Evolutionary conservation across 2,888 invertebrate species (phyloP).

Genomic region (Microplitis manilae): DNA sequence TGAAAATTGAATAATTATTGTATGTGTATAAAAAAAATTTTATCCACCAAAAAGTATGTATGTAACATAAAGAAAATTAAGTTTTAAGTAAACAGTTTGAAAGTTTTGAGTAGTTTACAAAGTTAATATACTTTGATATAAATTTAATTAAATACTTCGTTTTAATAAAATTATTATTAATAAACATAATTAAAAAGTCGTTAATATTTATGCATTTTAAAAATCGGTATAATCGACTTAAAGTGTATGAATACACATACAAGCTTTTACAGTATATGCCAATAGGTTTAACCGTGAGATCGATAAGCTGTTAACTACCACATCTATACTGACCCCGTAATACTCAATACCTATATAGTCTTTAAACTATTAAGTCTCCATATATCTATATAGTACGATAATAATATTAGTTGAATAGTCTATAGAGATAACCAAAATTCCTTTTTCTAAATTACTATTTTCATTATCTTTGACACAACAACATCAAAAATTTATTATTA

Average conservation of each 20-base stretch:
- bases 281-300: slow-evolving; percentile 40
- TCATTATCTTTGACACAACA: too few relatives aligned
- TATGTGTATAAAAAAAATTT: too few relatives aligned
- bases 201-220: too few relatives aligned
- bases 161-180: too few relatives aligned
- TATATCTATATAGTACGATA: not conserved
- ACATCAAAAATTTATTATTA: too few relatives aligned
- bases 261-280: slow-evolving; percentile 15
- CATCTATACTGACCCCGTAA: slow-evolving; percentile 46
- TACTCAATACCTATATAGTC: slow-evolving; percentile 12
- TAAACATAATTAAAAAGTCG: too few relatives aligned
- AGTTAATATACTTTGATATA: not conserved
- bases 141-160: not conserved
- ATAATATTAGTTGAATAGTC: not conserved
- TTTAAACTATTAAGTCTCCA: not conserved
- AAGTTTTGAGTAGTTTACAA: slow-evolving; percentile 7
- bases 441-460: too few relatives aligned
- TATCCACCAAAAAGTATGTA: too few relatives aligned
- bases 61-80: too few relatives aligned
- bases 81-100: not conserved
- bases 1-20: too few relatives aligned
- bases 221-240: too few relatives aligned
- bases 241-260: not conserved
- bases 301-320: slow-evolving; percentile 48
- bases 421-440: too few relatives aligned